phyloP scores from a whole-genome alignment of 2,888 invertebrate species.

The Tetrapedia diversipes region DNA sequence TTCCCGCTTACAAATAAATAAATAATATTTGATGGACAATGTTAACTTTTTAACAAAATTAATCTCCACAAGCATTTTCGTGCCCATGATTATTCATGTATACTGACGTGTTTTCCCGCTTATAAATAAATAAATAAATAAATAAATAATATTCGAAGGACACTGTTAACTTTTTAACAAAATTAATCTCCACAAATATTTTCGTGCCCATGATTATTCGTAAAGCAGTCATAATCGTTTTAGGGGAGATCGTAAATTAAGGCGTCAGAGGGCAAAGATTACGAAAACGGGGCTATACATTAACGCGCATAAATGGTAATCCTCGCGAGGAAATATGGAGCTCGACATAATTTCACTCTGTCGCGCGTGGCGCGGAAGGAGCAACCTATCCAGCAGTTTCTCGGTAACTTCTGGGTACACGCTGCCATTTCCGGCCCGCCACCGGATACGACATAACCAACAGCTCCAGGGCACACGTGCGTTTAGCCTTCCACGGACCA shows the following conservation, averaged over 20 bases:
- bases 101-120: too few species aligned
- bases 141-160: neutral
- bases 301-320: constrained; percentile 9
- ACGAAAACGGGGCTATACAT: neutral
- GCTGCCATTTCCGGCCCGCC: constrained; percentile 18
- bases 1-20: too few species aligned
- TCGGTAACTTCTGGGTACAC: constrained; percentile 32
- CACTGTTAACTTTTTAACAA: too few species aligned
- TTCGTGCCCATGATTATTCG: too few species aligned
- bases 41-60: too few species aligned
- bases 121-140: too few species aligned
- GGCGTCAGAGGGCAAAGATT: neutral
- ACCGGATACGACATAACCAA: constrained; percentile 38
- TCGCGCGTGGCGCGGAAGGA: constrained; percentile 6
- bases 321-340: constrained; percentile 8
- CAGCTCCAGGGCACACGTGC: constrained; percentile 9
- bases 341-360: constrained; percentile 33
- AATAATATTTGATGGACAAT: too few species aligned
- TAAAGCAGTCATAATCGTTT: neutral
- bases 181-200: too few species aligned
- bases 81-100: too few species aligned
- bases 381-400: constrained; percentile 26
- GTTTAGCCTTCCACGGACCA: constrained; percentile 13
- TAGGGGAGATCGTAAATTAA: neutral
- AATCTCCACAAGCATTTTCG: too few species aligned